Base-by-base conservation (phyloP, 2,113 vertebrate species). In the Centrocercus urophasianus region DNA sequence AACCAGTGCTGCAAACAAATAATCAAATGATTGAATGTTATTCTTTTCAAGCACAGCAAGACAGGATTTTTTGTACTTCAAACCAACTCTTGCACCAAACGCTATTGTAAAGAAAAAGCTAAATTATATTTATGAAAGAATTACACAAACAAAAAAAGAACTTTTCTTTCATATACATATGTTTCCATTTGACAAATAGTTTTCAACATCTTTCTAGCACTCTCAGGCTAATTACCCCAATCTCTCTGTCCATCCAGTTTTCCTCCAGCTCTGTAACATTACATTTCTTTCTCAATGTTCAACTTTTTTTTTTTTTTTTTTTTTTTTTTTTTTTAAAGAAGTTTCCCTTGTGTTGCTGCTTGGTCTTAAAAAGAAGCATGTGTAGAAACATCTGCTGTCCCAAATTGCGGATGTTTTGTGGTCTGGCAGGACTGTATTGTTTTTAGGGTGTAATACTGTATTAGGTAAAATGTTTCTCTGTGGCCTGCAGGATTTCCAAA, bases 361-460 rank as follows among this genome's bases (percentile, higher is more conserved):
- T 95, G 59, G 86, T 91, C 93, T 96, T 98, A 98, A 98, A 95
- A 94, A 97, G 97, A 98, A 98, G 97, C 97, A 97, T 94, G 96
- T 97, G 97, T 89, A 91, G 94, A 95, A 97, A 97, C 97, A 97
- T 97, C 95, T 96, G 97, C 95, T 94, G 95, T 90, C 96, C 97
- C 91, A 92, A 96, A 95, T 64, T 95, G 96, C 87, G 72, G 97
- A 97, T 96, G 93, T 92, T 86, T 95, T 97, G 97, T 87, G 96
- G 95, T 97, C 94, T 97, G 97, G 96, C 96, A 97, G 90, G 91
- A 83, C 21, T 73, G 63, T 90, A 94, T 86, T 96, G 94, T 96
- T 97, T 96, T 96, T 85, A 96, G 94, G 92, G 85, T 94, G 63
- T 95, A 97, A 95, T 95, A 89, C 89, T 95, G 93, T 71, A 92